Conservation (phyloP, 2,113 vertebrate genomes). For the Scartelaos histophorus region DNA sequence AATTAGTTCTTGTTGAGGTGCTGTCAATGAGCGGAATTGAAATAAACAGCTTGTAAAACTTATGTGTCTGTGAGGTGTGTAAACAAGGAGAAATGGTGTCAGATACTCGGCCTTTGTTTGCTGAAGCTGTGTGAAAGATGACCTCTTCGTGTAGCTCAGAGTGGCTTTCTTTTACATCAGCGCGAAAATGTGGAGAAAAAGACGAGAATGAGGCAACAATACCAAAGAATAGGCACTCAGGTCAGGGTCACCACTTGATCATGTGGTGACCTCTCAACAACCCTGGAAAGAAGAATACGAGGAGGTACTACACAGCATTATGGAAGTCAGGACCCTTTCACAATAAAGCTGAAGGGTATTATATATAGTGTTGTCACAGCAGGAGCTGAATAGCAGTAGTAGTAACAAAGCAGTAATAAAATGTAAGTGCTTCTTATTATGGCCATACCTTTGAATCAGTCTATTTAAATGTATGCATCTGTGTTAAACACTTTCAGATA, state of each 20-base stretch:
- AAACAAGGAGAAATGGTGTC: background rate
- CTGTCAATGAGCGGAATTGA: conserved; percentile 14
- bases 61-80: background rate
- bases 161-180: conserved; percentile 13
- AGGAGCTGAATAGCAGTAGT: background rate
- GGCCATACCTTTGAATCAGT: background rate
- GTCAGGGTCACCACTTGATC: background rate
- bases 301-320: too few species aligned
- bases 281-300: background rate
- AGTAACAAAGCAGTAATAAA: background rate
- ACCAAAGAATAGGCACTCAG: background rate
- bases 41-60: conserved; percentile 33
- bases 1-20: conserved; percentile 27
- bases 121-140: conserved; percentile 6
- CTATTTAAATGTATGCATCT: background rate
- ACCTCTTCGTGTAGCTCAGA: conserved; percentile 9
- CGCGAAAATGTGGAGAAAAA: background rate
- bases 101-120: conserved; percentile 7
- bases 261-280: background rate
- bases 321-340: background rate
- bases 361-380: background rate
- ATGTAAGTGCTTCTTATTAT: background rate
- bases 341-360: background rate
- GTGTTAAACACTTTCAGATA: background rate
- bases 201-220: background rate